Percentiles rank a stretch among this genome's conserved stretches.
phyloP scores from a whole-genome alignment of 2,888 invertebrate genomes.

The Stramonita haemastoma region DNA sequence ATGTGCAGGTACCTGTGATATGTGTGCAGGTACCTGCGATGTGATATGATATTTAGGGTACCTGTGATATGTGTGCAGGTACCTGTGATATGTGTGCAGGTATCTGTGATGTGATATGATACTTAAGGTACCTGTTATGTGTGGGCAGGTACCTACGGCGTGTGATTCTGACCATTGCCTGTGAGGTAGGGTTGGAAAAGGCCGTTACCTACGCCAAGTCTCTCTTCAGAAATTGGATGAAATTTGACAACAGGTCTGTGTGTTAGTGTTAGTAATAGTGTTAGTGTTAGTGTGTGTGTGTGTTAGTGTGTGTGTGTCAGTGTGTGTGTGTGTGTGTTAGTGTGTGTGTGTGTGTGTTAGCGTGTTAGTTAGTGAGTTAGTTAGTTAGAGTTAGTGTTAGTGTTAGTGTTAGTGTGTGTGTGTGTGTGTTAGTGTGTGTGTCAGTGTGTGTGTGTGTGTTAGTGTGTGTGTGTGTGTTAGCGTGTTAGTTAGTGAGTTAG shows the following conservation, averaged over 20 bases:
- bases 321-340: too few species aligned
- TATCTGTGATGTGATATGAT: too few species aligned
- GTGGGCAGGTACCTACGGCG: conserved; percentile 64
- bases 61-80: not conserved
- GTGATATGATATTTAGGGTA: not conserved
- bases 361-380: not conserved
- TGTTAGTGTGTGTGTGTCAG: too few species aligned
- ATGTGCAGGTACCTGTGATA: not conserved
- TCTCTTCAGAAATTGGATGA: conserved; percentile 70
- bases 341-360: too few species aligned
- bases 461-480: too few species aligned
- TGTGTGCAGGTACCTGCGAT: too few species aligned
- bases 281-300: too few species aligned
- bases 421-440: too few species aligned
- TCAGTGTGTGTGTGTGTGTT: too few species aligned
- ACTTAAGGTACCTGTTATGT: not conserved
- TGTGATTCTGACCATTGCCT: conserved; percentile 68
- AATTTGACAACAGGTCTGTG: conserved; percentile 68
- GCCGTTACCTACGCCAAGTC: conserved; percentile 70
- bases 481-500: too few species aligned
- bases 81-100: not conserved
- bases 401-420: conserved; percentile 1
- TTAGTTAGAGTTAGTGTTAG: not conserved
- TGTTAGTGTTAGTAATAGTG: too few species aligned
- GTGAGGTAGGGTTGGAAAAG: conserved; percentile 68